These are phyloP conservation scores for Perca fluviatilis DNA, from an alignment of 2,113 vertebrate genomes.

Conservation along the genomic window DNA sequence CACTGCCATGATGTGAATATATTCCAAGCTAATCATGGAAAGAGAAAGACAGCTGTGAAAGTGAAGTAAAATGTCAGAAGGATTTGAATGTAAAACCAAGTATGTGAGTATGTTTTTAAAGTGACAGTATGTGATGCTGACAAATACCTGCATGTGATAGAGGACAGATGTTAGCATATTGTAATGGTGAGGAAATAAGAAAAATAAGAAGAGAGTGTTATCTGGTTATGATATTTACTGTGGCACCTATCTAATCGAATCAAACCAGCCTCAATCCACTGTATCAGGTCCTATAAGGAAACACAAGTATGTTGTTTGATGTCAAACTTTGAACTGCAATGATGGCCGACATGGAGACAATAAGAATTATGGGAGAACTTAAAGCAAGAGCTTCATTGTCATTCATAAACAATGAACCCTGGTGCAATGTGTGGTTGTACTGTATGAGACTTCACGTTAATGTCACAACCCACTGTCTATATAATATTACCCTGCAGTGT, in stretches of 20 bases:
- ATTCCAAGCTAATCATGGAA: background rate
- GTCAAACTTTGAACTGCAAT: constrained; percentile 2
- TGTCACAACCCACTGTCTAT: constrained; percentile 2
- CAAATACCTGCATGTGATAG: constrained; percentile 6
- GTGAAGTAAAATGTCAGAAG: constrained; percentile 4
- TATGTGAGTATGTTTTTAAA: constrained; percentile 5
- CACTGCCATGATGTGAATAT: background rate
- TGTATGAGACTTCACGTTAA: constrained; percentile 5
- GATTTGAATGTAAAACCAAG: constrained; percentile 17
- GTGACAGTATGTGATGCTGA: constrained; percentile 14
- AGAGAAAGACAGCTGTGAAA: constrained; percentile 13
- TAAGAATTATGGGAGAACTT: background rate
- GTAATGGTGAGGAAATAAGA: background rate
- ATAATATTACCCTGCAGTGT: constrained; percentile 71
- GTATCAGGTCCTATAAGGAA: background rate
- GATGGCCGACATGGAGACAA: background rate
- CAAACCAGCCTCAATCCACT: too few relatives aligned
- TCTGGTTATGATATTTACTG: background rate
- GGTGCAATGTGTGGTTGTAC: constrained; percentile 3
- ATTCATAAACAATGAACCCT: background rate
- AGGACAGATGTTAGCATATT: background rate
- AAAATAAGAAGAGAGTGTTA: background rate
- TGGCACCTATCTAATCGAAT: background rate
- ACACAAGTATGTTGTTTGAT: background rate
- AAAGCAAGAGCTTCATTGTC: background rate